These are phyloP conservation scores for Pelobates cultripes DNA, from an alignment of 2,797 vertebrate genomes.

Conservation along the genomic window DNA sequence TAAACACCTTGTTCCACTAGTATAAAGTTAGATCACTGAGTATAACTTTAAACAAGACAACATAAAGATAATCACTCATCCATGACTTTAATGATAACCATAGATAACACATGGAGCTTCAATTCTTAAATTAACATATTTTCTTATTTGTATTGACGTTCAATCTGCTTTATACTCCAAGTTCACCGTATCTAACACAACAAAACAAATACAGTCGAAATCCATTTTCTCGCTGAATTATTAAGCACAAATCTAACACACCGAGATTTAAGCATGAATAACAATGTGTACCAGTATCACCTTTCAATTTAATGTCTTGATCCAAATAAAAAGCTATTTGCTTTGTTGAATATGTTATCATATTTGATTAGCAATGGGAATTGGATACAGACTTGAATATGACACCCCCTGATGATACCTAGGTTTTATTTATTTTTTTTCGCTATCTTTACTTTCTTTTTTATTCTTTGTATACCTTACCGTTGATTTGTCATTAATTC, in stretches of 20 bases:
- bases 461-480: neutral
- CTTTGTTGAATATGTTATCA: conserved; percentile 42
- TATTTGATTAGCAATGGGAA: conserved; percentile 47
- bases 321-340: conserved; percentile 10
- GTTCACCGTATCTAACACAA: conserved; percentile 22
- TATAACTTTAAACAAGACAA: neutral
- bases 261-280: conserved; percentile 49
- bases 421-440: neutral
- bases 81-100: conserved; percentile 16
- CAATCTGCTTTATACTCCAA: conserved; percentile 31
- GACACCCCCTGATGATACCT: conserved; percentile 25
- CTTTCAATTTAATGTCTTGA: conserved; percentile 42
- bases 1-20: neutral
- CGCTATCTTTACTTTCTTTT: neutral
- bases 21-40: neutral
- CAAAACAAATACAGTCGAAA: conserved; percentile 43
- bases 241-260: conserved; percentile 44
- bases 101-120: conserved; percentile 22
- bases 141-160: conserved; percentile 37
- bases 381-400: conserved; percentile 25
- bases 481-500: neutral
- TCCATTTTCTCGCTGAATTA: conserved; percentile 56
- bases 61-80: neutral
- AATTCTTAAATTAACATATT: conserved; percentile 49
- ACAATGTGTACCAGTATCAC: conserved; percentile 33